Conservation (phyloP, 2,113 vertebrate species). For the Micromys minutus region DNA sequence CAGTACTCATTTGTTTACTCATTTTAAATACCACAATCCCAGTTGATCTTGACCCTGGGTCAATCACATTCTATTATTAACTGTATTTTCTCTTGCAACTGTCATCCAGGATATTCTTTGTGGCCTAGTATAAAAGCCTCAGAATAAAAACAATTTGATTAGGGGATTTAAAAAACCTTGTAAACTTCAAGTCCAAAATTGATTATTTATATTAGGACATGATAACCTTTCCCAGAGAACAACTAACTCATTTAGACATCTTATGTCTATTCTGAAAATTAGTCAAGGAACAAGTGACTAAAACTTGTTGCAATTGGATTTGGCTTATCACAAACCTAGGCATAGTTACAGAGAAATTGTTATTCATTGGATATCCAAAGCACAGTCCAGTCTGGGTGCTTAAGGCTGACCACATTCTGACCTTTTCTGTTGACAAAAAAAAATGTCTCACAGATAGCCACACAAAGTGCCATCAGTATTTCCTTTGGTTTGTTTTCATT, state of each 20-base stretch:
- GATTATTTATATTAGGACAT: neutral
- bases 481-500: neutral
- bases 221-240: slow-evolving; percentile 15
- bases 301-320: neutral
- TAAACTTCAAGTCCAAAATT: neutral
- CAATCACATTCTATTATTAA: neutral
- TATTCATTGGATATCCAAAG: fast-evolving
- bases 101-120: neutral
- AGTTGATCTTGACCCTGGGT: slow-evolving; percentile 23
- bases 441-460: neutral
- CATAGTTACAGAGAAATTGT: neutral
- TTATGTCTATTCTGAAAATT: neutral
- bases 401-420: fast-evolving
- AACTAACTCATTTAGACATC: neutral
- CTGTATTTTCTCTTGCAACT: neutral
- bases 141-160: slow-evolving; percentile 10
- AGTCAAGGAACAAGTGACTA: neutral
- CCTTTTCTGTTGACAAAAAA: neutral
- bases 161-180: slow-evolving; percentile 20
- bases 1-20: neutral
- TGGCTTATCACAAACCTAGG: neutral
- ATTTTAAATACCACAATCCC: slow-evolving; percentile 16
- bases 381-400: fast-evolving
- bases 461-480: fast-evolving
- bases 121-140: neutral